Base-by-base conservation (phyloP, 2,797 vertebrate genomes). In the Cyprinodon diabolis region DNA sequence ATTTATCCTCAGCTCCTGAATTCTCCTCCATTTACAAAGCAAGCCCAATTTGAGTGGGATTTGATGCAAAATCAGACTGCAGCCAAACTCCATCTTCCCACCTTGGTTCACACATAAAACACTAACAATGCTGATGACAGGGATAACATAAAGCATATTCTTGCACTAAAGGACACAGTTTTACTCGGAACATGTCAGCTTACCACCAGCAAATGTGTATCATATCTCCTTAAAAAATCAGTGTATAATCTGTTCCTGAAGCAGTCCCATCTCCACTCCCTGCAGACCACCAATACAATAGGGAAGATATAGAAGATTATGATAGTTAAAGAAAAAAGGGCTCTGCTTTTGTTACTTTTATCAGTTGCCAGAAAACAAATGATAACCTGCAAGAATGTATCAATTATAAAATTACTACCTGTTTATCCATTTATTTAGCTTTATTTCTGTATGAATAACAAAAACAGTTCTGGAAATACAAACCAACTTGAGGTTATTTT, bases 91-190 rank as follows among this genome's bases (percentile, higher is more conserved):
- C 19, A 51, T 55, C 49, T 45, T 60, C 62, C 48, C 56, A 52
- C 57, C 52, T 58, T 57, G 69, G 62, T 77, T 78, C 49, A 55
- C 35, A 60, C 49, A 55, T 4, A 56, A 49, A 47, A 10, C 52
- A 47, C 48, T 56, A 40, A 25, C 56, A 54, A 52, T 68, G 51
- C 19, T 25, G 40, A 54, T 19, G 54, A 69, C 58, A 71, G 71
- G 76, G 45, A 11, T 19, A 74, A 75, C 52, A 63, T 40, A 43
- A 5, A 43, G 40, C 7, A 45, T 68, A 60, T 52, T 40, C 19
- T 45, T 4, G 45, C 62, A 43, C 13, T 49, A 23, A 13, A 65
- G 3, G 11, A 14, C n/a, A 19, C 40, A 65, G 21, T 45, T 65
- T 45, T 8, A 40, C 40, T 65, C n/a, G 11, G 19, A 63, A 63